A percentile compares a stretch with the other conserved stretches of the same genome.
Evolutionary conservation across 2,888 invertebrate species (phyloP).

Genomic region (Anodontia alba): DNA sequence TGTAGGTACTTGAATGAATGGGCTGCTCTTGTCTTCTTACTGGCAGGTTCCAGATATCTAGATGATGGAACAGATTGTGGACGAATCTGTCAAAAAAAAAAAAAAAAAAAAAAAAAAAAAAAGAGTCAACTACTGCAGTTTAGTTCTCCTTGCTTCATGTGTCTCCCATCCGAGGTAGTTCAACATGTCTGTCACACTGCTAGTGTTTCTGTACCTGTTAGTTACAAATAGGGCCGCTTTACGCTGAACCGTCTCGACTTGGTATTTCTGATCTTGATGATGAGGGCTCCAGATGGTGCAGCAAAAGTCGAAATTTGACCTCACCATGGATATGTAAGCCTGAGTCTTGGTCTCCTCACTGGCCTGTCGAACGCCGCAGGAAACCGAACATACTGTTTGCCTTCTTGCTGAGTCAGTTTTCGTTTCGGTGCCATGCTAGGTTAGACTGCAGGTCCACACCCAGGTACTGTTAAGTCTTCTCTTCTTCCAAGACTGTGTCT

Average conservation of each 20-base stretch:
- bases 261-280: background rate
- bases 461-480: background rate
- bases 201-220: conserved; percentile 22
- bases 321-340: conserved; percentile 17
- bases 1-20: background rate
- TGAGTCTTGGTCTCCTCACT: conserved; percentile 1
- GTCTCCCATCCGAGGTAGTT: conserved; percentile 1
- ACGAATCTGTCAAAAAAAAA: too few relatives aligned
- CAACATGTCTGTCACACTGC: conserved; percentile 29
- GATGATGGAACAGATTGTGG: too few relatives aligned
- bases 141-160: background rate
- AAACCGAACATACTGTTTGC: conserved; percentile 20
- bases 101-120: background rate
- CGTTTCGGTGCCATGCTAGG: background rate
- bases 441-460: background rate
- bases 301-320: conserved; percentile 10
- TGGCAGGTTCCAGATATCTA: background rate
- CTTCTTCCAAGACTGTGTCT: background rate
- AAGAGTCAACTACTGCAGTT: too few relatives aligned
- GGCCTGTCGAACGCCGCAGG: background rate
- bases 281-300: background rate
- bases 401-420: conserved; percentile 26
- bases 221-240: conserved; percentile 21
- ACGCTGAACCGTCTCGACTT: conserved; percentile 20
- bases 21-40: background rate